Conservation (phyloP, 2,113 vertebrate genomes). For the Aphyosemion australe region DNA sequence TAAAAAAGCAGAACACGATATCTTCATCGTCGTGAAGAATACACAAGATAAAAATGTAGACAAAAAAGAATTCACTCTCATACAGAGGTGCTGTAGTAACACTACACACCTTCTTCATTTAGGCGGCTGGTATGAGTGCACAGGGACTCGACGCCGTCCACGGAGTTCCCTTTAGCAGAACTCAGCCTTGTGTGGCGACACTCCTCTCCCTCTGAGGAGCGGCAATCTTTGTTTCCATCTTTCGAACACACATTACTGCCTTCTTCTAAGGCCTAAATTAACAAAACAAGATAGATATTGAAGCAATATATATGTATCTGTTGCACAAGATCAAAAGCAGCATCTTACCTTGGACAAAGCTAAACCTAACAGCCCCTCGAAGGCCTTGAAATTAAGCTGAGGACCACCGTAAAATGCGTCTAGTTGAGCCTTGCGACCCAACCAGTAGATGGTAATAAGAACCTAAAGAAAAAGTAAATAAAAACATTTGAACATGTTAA, state of each 20-base stretch:
- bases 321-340: background rate
- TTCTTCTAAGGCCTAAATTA: conserved; percentile 72
- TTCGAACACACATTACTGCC: conserved; percentile 77
- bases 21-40: no score
- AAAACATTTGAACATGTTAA: background rate
- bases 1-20: no score
- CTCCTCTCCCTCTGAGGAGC: conserved; percentile 82
- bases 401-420: conserved; percentile 87
- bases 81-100: background rate
- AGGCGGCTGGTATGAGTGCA: conserved; percentile 79
- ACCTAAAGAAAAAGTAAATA: conserved; percentile 78
- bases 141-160: conserved; percentile 84
- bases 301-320: background rate
- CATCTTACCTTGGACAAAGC: conserved; percentile 63
- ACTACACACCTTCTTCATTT: conserved; percentile 83
- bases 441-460: conserved; percentile 97
- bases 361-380: conserved; percentile 88
- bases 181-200: conserved; percentile 35
- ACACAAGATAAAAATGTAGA: background rate
- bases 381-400: conserved; percentile 90
- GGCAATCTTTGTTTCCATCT: conserved; percentile 83
- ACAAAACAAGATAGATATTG: conserved; percentile 1
- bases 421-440: conserved; percentile 90
- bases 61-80: background rate
- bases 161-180: conserved; percentile 84